Conservation (phyloP, 2,888 invertebrate species). For the Epinotia nisella region DNA sequence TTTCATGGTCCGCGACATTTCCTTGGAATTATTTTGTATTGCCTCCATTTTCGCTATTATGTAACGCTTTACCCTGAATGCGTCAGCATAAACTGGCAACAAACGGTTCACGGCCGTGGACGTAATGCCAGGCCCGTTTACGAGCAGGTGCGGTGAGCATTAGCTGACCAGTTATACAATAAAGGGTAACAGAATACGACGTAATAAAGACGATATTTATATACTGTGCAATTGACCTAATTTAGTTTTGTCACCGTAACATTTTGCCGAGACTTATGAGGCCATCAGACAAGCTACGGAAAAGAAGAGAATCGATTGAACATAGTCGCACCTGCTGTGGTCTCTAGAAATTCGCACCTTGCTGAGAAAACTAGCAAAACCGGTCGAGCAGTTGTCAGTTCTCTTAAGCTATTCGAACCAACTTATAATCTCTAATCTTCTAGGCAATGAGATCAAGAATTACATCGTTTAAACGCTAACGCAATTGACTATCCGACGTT, state of each 20-base stretch:
- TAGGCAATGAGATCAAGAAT: neutral
- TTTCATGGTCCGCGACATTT: slow-evolving; percentile 6
- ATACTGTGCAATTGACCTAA: slow-evolving; percentile 42
- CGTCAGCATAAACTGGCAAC: slow-evolving; percentile 27
- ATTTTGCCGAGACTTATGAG: slow-evolving; percentile 1
- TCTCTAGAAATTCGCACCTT: slow-evolving; percentile 32
- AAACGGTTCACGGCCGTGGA: slow-evolving; percentile 24
- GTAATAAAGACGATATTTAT: slow-evolving; percentile 41
- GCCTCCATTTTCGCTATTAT: neutral
- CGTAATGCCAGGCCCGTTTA: slow-evolving; percentile 29
- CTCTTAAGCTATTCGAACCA: slow-evolving; percentile 1
- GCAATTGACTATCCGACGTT: neutral
- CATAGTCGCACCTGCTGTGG: neutral
- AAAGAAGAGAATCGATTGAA: slow-evolving; percentile 7
- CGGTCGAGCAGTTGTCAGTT: slow-evolving; percentile 11
- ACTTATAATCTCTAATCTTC: too few relatives aligned
- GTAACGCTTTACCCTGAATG: slow-evolving; percentile 19
- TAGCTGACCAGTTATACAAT: slow-evolving; percentile 39
- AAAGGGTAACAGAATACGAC: slow-evolving; percentile 42
- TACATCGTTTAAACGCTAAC: neutral
- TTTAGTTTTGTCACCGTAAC: slow-evolving; percentile 27
- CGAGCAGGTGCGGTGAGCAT: slow-evolving; percentile 38
- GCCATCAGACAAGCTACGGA: neutral
- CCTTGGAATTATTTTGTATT: neutral
- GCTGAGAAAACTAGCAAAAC: slow-evolving; percentile 18